These are phyloP conservation scores for Elaphurus davidianus DNA, from an alignment of 2,113 vertebrate species.

Conservation along the genomic window DNA sequence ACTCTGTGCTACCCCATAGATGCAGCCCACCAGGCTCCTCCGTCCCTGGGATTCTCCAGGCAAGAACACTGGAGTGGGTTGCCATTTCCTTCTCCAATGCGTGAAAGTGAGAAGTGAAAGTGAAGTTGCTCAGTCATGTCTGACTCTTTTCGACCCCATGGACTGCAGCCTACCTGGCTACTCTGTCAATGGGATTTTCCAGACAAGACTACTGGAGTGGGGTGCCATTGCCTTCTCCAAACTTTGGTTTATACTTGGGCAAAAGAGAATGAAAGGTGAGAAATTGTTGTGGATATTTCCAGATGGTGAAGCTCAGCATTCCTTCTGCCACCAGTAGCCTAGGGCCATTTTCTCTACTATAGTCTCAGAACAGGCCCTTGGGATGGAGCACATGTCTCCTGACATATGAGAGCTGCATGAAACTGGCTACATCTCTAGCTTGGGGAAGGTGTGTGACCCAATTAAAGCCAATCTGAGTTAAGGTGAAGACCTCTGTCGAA, in stretches of 20 bases:
- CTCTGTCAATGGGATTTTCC: neutral
- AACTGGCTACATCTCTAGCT: neutral
- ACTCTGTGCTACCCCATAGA: accelerated
- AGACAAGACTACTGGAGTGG: neutral
- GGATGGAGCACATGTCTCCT: neutral
- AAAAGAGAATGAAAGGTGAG: neutral
- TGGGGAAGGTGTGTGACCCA: neutral
- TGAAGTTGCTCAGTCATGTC: neutral
- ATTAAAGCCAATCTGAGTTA: neutral
- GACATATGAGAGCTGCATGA: neutral
- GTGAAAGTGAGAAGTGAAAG: neutral
- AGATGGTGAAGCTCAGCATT: neutral
- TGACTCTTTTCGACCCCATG: accelerated
- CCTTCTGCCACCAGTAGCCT: neutral
- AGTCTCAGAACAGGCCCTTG: neutral
- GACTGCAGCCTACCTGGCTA: neutral
- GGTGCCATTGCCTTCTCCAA: neutral
- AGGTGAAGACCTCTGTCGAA: neutral
- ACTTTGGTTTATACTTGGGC: neutral
- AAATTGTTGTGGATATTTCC: neutral
- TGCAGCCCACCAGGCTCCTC: accelerated
- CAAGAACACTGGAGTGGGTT: neutral
- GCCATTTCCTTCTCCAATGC: neutral
- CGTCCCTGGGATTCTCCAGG: neutral
- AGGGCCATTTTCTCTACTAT: neutral